Base-by-base conservation (phyloP, 2,888 invertebrate species). In the Leptopilina syphax region DNA sequence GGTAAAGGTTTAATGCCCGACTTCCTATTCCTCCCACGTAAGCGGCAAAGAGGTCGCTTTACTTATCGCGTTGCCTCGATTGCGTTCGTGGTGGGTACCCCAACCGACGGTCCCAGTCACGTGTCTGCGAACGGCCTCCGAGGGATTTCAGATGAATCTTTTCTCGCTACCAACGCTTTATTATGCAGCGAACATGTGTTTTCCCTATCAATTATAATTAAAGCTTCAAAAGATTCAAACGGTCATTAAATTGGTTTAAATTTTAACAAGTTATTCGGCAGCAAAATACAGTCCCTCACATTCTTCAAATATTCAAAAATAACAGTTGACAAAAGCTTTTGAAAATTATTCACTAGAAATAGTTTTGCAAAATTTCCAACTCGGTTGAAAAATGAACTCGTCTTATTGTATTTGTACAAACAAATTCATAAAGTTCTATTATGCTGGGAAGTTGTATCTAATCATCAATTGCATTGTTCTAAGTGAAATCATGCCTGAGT, bases 11-110 rank as follows among this genome's bases (percentile, higher is more conserved):
- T 88, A 89, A 89, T 88, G 86, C 86, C 84, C 87, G 86, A 89
- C 88, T 89, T 88, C 88, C 89, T 88, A 89, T 89, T 89, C 88
- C 87, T 86, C 88, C 88, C 89, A 89, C 89, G 88, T 88, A 86
- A 60, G 79, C 63, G 81, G 82, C 85, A 87, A 88, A 86, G 86
- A 88, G 87, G 85, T 87, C 86, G 87, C 70, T 81, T 87, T 86
- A 86, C 70, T 81, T 50, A 76, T 81, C 73, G 66, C 77, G 13
- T 13, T 54, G 68, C 18, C 50, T 54, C 54, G 54, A 70, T 70
- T 70, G 70, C 13, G 27, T 79, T 77, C 66, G 41, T 76, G 27
- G 13, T 6, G 76, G 65, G 70, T 65, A 24, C 65, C 1, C 18
- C 18, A 18, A 18, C 18, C 27, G 76, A 54, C 27, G 54, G 78